A percentile compares a stretch with the other conserved stretches of the same genome.
Evolutionary conservation across 2,888 invertebrate genomes (phyloP).

Genomic region (Dinocampus coccinellae): DNA sequence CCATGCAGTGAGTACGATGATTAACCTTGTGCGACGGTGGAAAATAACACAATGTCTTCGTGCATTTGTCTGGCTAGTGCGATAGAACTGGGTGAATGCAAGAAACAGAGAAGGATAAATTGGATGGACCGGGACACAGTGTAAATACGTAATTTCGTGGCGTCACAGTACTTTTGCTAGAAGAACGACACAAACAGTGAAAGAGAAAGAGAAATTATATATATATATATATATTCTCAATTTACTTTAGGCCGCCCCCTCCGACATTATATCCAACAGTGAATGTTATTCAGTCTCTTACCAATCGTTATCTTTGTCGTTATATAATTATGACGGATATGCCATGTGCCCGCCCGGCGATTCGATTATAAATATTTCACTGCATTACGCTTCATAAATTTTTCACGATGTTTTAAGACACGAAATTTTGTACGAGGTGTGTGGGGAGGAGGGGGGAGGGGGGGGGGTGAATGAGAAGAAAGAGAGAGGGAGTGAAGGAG

Average conservation of each 20-base stretch:
- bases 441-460: too few relatives aligned
- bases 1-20: constrained; percentile 54
- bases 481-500: too few relatives aligned
- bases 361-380: constrained; percentile 31
- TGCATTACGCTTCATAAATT: constrained; percentile 24
- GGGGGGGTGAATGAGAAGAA: too few relatives aligned
- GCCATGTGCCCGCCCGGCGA: constrained; percentile 21
- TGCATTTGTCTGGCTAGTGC: constrained; percentile 17
- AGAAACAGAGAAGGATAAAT: constrained; percentile 16
- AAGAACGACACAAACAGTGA: neutral
- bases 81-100: neutral
- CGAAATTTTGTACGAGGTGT: neutral
- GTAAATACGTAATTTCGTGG: constrained; percentile 18
- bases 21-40: constrained; percentile 67
- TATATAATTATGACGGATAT: constrained; percentile 32
- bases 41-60: constrained; percentile 58
- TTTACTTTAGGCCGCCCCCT: neutral
- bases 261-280: constrained; percentile 5
- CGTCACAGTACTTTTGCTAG: neutral
- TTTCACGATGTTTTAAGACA: neutral
- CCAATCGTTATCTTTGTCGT: constrained; percentile 21
- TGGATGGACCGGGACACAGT: neutral
- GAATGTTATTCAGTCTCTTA: neutral
- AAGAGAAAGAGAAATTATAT: neutral
- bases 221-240: constrained; percentile 10